Conservation (phyloP, 1,140 invertebrate species). For the Tyrophagus putrescentiae region DNA sequence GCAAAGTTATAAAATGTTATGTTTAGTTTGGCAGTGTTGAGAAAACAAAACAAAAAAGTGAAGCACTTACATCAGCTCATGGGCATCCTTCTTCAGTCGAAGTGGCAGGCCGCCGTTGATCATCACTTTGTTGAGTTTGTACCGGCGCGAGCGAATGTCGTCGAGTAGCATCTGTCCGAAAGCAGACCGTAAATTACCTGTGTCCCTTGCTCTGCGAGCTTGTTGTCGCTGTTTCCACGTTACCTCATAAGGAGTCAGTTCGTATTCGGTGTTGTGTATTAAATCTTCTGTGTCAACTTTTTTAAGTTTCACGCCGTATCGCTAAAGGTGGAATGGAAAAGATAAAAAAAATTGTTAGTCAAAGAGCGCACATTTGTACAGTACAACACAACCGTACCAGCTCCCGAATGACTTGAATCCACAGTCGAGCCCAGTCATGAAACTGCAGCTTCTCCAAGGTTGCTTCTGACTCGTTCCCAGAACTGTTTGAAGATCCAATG, state of each 20-base stretch:
- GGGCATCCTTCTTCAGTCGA: conserved; percentile 77
- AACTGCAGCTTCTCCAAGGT: background rate
- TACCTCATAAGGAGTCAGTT: conserved; percentile 94
- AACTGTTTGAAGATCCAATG: background rate
- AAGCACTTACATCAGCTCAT: conserved; percentile 81
- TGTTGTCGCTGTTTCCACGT: no score
- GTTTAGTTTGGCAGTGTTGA: no score
- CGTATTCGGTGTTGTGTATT: conserved; percentile 59
- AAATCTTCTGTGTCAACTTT: conserved; percentile 47
- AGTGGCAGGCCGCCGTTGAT: conserved; percentile 60
- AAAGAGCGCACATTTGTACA: no score
- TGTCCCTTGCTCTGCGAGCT: no score
- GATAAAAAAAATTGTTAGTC: no score
- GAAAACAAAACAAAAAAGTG: no score
- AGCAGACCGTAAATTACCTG: no score
- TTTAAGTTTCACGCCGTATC: conserved; percentile 71
- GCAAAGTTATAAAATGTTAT: no score
- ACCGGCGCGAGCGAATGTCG: conserved; percentile 73
- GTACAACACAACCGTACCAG: no score
- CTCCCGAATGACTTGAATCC: conserved; percentile 87
- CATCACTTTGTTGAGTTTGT: conserved; percentile 46
- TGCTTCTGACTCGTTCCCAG: background rate
- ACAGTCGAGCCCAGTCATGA: conserved; percentile 63
- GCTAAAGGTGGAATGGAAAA: no score
- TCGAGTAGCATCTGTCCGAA: conserved; percentile 92